These are phyloP conservation scores for Ischnus inquisitorius DNA, from an alignment of 2,888 invertebrate species.

Conservation along the genomic window DNA sequence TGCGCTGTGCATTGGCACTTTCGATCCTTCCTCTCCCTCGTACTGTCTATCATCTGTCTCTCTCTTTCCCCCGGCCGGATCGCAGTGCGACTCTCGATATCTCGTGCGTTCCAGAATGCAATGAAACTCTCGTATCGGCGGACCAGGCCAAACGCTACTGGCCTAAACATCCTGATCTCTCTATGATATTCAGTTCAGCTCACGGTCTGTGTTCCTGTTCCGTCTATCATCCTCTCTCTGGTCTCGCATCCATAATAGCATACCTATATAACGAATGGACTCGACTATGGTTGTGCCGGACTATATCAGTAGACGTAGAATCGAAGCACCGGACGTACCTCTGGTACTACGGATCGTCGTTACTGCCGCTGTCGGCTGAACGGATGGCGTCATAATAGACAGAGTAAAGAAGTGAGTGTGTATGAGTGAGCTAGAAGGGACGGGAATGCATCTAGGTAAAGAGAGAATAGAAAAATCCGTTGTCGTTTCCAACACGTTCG, in stretches of 20 bases:
- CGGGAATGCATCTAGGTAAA: neutral
- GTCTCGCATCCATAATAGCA: constrained; percentile 17
- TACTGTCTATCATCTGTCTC: neutral
- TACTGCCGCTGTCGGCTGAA: constrained; percentile 32
- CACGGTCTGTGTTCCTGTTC: constrained; percentile 10
- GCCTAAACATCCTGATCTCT: constrained; percentile 54
- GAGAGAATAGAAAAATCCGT: constrained; percentile 50
- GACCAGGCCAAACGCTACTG: constrained; percentile 33
- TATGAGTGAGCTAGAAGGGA: neutral
- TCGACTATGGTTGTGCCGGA: neutral
- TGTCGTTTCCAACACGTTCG: constrained; percentile 37
- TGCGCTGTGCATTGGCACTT: neutral
- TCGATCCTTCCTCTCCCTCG: neutral
- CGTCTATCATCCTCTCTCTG: constrained; percentile 19
- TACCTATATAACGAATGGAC: constrained; percentile 29
- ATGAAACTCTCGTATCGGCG: constrained; percentile 43
- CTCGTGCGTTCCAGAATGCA: constrained; percentile 51
- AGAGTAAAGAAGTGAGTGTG: neutral
- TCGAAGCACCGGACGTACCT: constrained; percentile 31
- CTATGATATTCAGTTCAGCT: constrained; percentile 8
- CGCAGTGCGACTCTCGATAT: constrained; percentile 44
- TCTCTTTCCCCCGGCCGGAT: constrained; percentile 2
- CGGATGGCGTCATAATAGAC: constrained; percentile 24
- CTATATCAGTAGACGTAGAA: constrained; percentile 19
- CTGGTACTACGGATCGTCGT: constrained; percentile 38